Evolutionary conservation across 1,140 invertebrate genomes (phyloP), one percentile per base, ranked within the genome.

Genomic region (Drosophila virilis): DNA sequence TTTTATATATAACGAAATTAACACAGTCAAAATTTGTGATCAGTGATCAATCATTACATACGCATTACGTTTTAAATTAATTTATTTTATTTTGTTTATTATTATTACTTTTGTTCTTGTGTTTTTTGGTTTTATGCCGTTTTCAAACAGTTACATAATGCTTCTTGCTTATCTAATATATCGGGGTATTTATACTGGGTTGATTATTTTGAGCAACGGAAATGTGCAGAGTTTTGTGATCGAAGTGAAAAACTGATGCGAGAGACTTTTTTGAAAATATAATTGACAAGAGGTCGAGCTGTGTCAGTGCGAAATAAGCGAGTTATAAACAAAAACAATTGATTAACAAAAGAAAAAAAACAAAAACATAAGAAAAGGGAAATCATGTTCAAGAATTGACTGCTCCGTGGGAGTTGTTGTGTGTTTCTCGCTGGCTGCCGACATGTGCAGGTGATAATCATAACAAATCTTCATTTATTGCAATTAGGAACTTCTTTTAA

Each of bases 21-120:
- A 91, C 82, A 91, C 88, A 91, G 88, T 91, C 86, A 91, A 90
- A 90, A 90, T 90, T 90, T 88, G 83, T 91, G 88, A 91, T 91
- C 88, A 91, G 78, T 90, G 88, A 90, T 91, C 88, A 90, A 88
- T 86, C 80, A 88, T 84, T 90, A 88, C 74, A 90, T 90, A 91
- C 79, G 77, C 86, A 90, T 85, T 86, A 90, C 79, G 77, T 84
- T 80, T 86, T 90, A 74, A 85, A 81, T 80, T 90, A 68, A 88
- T 73, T 70, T 46, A 77, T 55, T 48, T 55, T 45, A 51, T 71
- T 77, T 68, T 38, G 40, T 65, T 65, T 50, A 38, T 73, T 17
- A 74, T 59, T 52, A n/a, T 51, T 13, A 51, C 13, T 73, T 69
- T 70, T 69, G 65, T 57, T 60, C 61, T 40, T 50, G 54, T 74